Evolutionary conservation across 2,888 invertebrate genomes (phyloP).

Genomic region (Latrodectus hesperus): DNA sequence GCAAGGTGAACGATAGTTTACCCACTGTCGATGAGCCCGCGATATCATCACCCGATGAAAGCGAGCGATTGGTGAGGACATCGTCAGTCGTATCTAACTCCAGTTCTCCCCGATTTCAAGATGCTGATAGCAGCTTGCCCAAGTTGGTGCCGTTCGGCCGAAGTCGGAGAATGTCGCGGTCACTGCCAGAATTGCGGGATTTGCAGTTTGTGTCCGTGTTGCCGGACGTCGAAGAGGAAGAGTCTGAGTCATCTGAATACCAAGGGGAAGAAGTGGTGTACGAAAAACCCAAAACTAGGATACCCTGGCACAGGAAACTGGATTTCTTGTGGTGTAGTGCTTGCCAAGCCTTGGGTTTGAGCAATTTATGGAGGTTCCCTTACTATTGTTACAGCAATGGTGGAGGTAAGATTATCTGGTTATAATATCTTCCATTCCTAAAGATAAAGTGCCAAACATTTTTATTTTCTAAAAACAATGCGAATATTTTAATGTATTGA

Average conservation of each 20-base stretch:
- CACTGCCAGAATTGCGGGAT: slow-evolving; percentile 63
- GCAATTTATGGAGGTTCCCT: slow-evolving; percentile 94
- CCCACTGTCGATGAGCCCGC: neutral
- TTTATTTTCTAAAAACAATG: too few species aligned
- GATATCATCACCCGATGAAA: neutral
- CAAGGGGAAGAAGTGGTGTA: slow-evolving; percentile 44
- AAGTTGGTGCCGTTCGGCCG: slow-evolving; percentile 51
- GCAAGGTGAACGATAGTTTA: neutral
- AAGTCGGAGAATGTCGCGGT: slow-evolving; percentile 60
- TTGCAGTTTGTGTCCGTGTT: slow-evolving; percentile 52
- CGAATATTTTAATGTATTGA: too few species aligned
- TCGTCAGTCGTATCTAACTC: slow-evolving; percentile 54
- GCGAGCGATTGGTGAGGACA: slow-evolving; percentile 22
- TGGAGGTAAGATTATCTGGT: slow-evolving; percentile 72
- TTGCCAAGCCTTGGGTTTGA: slow-evolving; percentile 90
- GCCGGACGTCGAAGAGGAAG: slow-evolving; percentile 59
- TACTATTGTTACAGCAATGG: slow-evolving; percentile 80
- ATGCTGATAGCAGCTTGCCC: slow-evolving; percentile 1
- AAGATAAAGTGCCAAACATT: too few species aligned
- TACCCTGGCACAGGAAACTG: slow-evolving; percentile 86
- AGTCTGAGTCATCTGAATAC: slow-evolving; percentile 34
- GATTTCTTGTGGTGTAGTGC: slow-evolving; percentile 92
- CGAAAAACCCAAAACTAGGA: slow-evolving; percentile 18
- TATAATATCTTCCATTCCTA: too few species aligned
- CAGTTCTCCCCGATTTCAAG: slow-evolving; percentile 16